phyloP scores from a whole-genome alignment of 1,140 invertebrate genomes.

The Aporrectodea caliginosa region DNA sequence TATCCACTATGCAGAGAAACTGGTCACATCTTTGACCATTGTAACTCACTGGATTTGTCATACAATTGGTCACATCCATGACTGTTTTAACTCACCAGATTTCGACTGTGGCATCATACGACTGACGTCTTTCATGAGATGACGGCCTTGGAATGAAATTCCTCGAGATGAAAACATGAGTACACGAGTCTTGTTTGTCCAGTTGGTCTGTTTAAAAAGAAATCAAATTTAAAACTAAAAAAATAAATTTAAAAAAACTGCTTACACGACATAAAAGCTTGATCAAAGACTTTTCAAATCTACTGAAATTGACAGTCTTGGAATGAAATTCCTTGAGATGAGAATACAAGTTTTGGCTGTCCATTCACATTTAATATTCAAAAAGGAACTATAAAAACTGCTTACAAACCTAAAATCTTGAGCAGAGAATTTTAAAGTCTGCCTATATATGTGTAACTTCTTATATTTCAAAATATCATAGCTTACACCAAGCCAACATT shows the following conservation, averaged over 20 bases:
- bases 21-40: too few species aligned
- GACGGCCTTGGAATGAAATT: conserved; percentile 78
- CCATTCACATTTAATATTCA: conserved; percentile 62
- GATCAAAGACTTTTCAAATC: too few species aligned
- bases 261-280: background rate
- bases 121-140: conserved; percentile 88
- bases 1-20: too few species aligned
- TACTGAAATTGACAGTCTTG: conserved; percentile 85
- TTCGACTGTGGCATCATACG: conserved; percentile 87
- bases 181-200: conserved; percentile 85
- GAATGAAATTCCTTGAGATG: conserved; percentile 79
- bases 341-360: conserved; percentile 85
- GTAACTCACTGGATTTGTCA: too few species aligned
- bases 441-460: too few species aligned
- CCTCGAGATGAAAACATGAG: conserved; percentile 83
- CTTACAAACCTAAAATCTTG: background rate
- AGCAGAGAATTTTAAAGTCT: too few species aligned
- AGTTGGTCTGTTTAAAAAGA: conserved; percentile 50
- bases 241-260: background rate
- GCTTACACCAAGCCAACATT: too few species aligned
- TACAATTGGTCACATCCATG: too few species aligned
- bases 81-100: conserved; percentile 54
- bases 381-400: background rate
- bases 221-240: background rate
- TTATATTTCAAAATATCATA: too few species aligned